Evolutionary conservation across 2,888 invertebrate species (phyloP), one percentile per base, ranked within the genome.

Genomic region (Zaprionus obscuricornis): DNA sequence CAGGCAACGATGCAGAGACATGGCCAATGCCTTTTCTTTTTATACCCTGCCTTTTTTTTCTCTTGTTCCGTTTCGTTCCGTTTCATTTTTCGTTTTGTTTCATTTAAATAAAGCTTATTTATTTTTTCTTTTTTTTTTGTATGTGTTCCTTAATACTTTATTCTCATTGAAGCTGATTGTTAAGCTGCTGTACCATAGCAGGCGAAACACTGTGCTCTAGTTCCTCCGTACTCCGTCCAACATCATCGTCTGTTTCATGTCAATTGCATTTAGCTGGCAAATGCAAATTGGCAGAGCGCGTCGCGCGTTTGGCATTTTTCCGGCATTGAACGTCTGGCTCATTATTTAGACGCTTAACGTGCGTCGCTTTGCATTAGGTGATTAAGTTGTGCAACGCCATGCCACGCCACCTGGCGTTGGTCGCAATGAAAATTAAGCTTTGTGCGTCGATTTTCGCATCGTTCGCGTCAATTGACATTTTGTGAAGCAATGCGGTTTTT

Each of bases 291-390:
- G 74, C 63, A 59, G 17, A 52, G 45, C 70, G 65, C 36, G 66
- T 52, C 64, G 51, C 51, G 45, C 70, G 65, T 40, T 66, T 52
- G 70, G 51, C 51, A 69, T 70, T 64, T 47, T 50, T 60, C 33
- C 26, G 29, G 8, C 24, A 4, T 10, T 13, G 43, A 40, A n/a
- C 40, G 40, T 60, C 52, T 57, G 56, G 40, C 68, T 83, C 76
- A 83, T 77, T 83, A 77, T 84, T 83, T 79, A 79, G 73, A 69
- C 57, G 84, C 73, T 83, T 75, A 73, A 76, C 72, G 73, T 58
- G 60, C 69, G 55, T 74, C 68, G 66, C 42, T 70, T 74, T 66
- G 70, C 74, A 72, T 79, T 79, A 68, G 72, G 72, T 69, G 84
- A 83, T 77, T 79, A 79, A 76, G 79, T 67, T 78, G 42, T 60